Evolutionary conservation across 2,888 invertebrate species (phyloP), one percentile per base, ranked within the genome.

Genomic region (Cerceris ruficornis): DNA sequence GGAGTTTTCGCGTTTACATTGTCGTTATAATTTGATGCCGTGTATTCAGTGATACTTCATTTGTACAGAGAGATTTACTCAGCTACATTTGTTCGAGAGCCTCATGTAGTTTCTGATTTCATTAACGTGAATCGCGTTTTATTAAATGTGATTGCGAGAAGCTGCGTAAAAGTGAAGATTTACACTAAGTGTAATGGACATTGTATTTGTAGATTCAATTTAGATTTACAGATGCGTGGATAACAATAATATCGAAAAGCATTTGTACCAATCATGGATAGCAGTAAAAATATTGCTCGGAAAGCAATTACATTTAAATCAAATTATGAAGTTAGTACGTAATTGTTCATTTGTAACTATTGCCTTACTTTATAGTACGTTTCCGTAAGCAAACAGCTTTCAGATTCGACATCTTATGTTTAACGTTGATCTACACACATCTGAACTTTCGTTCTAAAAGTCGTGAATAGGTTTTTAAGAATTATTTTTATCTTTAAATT

Each of bases 251-350:
- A 13, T 28, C 41, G 39, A 57, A 75, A 13, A 52, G 50, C 14
- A 64, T 69, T 75, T 42, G 60, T 65, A 75, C 55, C 69, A n/a
- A 54, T 55, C 17, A 46, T 14, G 11, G 52, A 43, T 52, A 55
- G 4, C 13, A 52, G 14, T n/a, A 52, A n/a, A 52, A n/a, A 14
- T 8, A 17, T 28, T 17, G 17, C 28, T 15, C 55, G 28, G 17
- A 17, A 17, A 28, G 55, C 14, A 52, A n/a, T 28, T 28, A 28
- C 2, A 1, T 28, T 28, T 1, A 28, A 28, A 28, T 28, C 1
- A 28, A 28, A 28, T 28, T 28, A 28, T 28, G 2, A 28, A 28
- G 28, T 28, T 28, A 28, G 28, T 28, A 28, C 28, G 28, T 28
- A 28, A 28, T 28, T 28, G 4, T 28, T 28, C 1, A 28, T 28